Evolutionary conservation across 2,888 invertebrate genomes (phyloP), one percentile per base, ranked within the genome.

Genomic region (Autographa gamma): DNA sequence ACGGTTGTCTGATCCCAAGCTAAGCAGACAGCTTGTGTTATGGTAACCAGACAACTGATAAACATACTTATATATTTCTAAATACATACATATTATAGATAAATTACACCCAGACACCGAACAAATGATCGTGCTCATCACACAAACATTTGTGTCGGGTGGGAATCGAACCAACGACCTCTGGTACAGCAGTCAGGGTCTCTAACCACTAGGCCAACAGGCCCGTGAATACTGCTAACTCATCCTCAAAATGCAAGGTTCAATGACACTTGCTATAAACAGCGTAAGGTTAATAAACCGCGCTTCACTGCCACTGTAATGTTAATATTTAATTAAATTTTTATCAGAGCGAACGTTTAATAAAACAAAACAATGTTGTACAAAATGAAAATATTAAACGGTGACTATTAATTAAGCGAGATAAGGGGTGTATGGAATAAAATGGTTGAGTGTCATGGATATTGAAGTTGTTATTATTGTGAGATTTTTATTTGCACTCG

Each of bases 241-340:
- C 54, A 54, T 54, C 19, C 9, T 2, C 9, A 3, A 54, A 54
- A 13, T 56, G 5, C 0, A 41, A 31, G 66, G 76, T 71, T 71
- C 68, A 71, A 66, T 70, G 71, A 66, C 71, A 34, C 62, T 64
- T 16, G 38, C 65, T 41, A 48, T 63, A 66, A 61, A 38, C 31
- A 31, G 38, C 9, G 16, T 19, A 56, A 8, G 13, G 56, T 62
- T 56, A 52, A 72, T 74, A 63, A 69, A 64, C 13, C 14, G 13
- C 41, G 52, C 52, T 75, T 75, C 58, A 80, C 60, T 43, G 18
- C 18, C 70, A 66, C 61, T 71, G 52, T 68, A 70, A 43, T 52
- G 66, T 70, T 69, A 58, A 62, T 66, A 63, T 80, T 76, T 78
- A 70, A 75, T 70, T 78, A 74, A 48, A 2, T 73, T 77, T 81